These are phyloP conservation scores for Rhodophaea formosa DNA, from an alignment of 2,888 invertebrate species.

Conservation along the genomic window DNA sequence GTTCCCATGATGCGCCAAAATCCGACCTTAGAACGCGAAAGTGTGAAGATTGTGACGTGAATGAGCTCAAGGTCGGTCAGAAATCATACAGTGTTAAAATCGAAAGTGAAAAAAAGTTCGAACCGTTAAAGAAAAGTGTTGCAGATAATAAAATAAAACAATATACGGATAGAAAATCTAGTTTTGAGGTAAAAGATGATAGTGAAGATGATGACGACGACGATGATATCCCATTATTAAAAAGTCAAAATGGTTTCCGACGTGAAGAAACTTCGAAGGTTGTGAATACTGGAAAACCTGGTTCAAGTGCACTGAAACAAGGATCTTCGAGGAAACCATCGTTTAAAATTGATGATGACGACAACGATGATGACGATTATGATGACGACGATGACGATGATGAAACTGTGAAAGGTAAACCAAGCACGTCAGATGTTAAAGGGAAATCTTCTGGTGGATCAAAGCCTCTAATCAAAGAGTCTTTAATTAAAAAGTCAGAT, in stretches of 20 bases:
- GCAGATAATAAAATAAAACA: slow-evolving; percentile 49
- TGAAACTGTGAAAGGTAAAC: not conserved
- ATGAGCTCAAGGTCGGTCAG: slow-evolving; percentile 50
- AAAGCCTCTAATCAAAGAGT: slow-evolving; percentile 8
- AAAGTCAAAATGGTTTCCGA: slow-evolving; percentile 37
- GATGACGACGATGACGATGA: slow-evolving; percentile 30
- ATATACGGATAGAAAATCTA: slow-evolving; percentile 43
- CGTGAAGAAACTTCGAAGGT: slow-evolving; percentile 33
- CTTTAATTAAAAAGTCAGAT: slow-evolving; percentile 14
- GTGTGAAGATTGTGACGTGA: slow-evolving; percentile 72
- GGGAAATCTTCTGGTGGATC: slow-evolving; percentile 17
- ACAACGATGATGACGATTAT: slow-evolving; percentile 26
- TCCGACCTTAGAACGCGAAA: slow-evolving; percentile 52
- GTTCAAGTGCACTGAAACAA: slow-evolving; percentile 24
- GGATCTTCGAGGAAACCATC: not conserved
- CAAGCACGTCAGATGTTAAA: slow-evolving; percentile 16
- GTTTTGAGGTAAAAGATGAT: slow-evolving; percentile 41
- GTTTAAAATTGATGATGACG: slow-evolving; percentile 8
- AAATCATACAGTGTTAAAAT: slow-evolving; percentile 61
- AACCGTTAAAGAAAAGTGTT: slow-evolving; percentile 54
- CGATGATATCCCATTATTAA: slow-evolving; percentile 37
- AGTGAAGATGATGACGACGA: slow-evolving; percentile 49
- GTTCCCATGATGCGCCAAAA: slow-evolving; percentile 44
- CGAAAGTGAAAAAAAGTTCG: slow-evolving; percentile 60
- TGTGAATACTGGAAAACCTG: slow-evolving; percentile 28